Conservation (phyloP, 37 sponge, comb jelly and placozoan species). For the Ephydatia muelleri region DNA sequence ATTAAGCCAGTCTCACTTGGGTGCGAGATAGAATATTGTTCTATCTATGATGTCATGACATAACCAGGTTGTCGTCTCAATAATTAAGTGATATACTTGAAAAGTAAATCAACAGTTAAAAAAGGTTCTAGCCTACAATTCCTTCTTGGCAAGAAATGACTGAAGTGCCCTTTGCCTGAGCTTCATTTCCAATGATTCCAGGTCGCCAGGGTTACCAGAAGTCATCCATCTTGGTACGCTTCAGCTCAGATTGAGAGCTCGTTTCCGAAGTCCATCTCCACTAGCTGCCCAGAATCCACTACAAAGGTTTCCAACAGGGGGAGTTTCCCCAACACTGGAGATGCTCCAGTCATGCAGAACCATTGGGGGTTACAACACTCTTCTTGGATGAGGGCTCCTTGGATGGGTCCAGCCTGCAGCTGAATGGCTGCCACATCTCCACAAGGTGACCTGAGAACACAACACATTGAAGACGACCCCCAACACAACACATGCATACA, state of each 20-base stretch:
- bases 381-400: no score
- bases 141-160: constrained; percentile 33
- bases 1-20: no score
- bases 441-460: no score
- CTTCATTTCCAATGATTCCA: constrained; percentile 20
- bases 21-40: no score
- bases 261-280: constrained; percentile 43
- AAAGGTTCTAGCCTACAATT: background rate
- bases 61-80: no score
- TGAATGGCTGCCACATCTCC: no score
- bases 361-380: background rate
- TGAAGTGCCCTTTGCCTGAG: constrained; percentile 54
- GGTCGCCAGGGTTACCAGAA: background rate
- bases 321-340: background rate
- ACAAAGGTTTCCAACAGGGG: background rate
- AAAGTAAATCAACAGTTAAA: no score
- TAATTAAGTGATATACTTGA: no score
- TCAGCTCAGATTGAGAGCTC: constrained; percentile 52
- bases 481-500: no score
- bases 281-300: background rate
- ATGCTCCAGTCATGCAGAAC: background rate
- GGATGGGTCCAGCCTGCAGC: no score
- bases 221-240: background rate
- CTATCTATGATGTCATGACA: no score
- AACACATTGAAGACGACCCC: no score